Base-by-base conservation (phyloP, 2,888 invertebrate species). In the Trissolcus brochymenae region DNA sequence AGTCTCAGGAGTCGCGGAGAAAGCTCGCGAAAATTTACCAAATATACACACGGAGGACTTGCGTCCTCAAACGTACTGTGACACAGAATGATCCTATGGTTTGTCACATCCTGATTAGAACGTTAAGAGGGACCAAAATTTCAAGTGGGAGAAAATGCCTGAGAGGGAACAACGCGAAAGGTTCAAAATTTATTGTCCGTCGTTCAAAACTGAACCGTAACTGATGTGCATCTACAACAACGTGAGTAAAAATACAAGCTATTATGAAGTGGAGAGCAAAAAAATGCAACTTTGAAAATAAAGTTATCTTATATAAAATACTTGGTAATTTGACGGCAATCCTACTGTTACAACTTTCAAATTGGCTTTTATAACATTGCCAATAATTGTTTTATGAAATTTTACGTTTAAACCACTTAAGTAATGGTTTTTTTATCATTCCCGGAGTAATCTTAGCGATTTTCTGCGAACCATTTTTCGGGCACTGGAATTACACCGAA, bases 381-480 rank as follows among this genome's bases (percentile, higher is more conserved):
- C 17, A 19, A 19, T 51, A 51, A 51, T 51, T 51, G 51, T 51
- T 51, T 46, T 16, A 16, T 46, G 46, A 16, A n/a, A 16, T 46
- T n/a, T 46, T 14, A 16, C 16, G 46, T 46, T 46, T 46, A 4
- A 46, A 6, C 14, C 9, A 14, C 6, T 16, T 46, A 6, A 46
- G 16, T 16, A 11, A 19, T 13, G 17, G 51, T 19, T 51, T 51
- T n/a, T 46, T 46, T 4, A 16, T 14, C 46, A 11, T 46, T 29
- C 29, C n/a, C 25, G 54, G 29, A 25, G 35, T 9, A 11, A 11
- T 35, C 35, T 35, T 35, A 11, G 35, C 35, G 29, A 40, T 19
- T 57, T 67, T 60, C 43, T 25, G 29, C 40, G 59, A 60, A 54
- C 13, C 19, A 68, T 60, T 49, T 68, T 68, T 46, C 60, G 68